Conservation (phyloP, 1,140 invertebrate species). For the Sitodiplosis mosellana region DNA sequence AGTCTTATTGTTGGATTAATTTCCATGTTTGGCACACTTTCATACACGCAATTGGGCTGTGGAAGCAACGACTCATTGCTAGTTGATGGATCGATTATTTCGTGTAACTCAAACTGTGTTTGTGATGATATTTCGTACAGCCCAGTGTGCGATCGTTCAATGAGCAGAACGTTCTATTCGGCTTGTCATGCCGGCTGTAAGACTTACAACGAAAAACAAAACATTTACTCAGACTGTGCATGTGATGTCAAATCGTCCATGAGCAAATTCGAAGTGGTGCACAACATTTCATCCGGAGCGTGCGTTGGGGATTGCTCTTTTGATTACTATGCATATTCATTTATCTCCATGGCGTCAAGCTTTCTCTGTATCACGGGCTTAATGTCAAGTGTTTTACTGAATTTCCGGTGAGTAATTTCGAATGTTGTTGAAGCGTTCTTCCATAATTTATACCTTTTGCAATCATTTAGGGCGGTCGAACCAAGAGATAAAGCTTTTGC, state of each 20-base stretch:
- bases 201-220: background rate
- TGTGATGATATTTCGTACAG: slow-evolving; percentile 33
- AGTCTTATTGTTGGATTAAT: slow-evolving; percentile 38
- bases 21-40: slow-evolving; percentile 29
- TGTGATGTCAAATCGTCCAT: background rate
- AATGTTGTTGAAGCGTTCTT: too few species aligned
- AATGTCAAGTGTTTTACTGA: too few species aligned
- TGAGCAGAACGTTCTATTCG: slow-evolving; percentile 35
- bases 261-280: background rate
- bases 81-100: slow-evolving; percentile 24
- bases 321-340: background rate
- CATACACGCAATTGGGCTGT: slow-evolving; percentile 39
- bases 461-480: too few species aligned
- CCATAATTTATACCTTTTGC: too few species aligned
- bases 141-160: slow-evolving; percentile 35
- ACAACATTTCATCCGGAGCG: background rate
- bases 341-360: background rate
- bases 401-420: too few species aligned
- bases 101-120: slow-evolving; percentile 33
- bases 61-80: slow-evolving; percentile 13
- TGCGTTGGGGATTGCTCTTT: background rate
- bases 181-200: slow-evolving; percentile 42
- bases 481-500: slow-evolving; percentile 38
- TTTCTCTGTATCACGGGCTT: background rate
- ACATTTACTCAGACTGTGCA: background rate